Percentiles rank a stretch among this genome's conserved stretches.
Evolutionary conservation across 2,113 vertebrate genomes (phyloP).

Genomic region (Leiothrix lutea): DNA sequence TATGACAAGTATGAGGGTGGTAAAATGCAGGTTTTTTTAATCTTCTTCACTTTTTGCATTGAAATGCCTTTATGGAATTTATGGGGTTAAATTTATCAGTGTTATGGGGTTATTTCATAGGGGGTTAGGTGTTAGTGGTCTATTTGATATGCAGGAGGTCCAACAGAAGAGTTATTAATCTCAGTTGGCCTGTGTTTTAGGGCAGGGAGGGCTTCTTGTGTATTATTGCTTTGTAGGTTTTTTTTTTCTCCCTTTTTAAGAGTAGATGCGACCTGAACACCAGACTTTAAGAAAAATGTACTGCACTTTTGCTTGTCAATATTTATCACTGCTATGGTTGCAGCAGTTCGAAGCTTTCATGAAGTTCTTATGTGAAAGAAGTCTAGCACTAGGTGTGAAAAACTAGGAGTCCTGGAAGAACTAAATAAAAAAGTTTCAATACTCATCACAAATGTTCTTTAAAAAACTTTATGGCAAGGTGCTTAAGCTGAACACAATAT

Average conservation of each 20-base stretch:
- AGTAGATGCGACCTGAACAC: not conserved
- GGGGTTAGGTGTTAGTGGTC: not conserved
- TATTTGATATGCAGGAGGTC: not conserved
- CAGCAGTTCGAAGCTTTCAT: not conserved
- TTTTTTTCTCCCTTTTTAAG: not conserved
- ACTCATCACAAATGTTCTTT: not conserved
- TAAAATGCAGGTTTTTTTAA: not conserved
- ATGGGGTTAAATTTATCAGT: not conserved
- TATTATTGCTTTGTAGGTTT: accelerated
- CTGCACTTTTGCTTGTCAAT: not conserved
- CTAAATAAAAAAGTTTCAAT: not conserved
- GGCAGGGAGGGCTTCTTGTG: not conserved
- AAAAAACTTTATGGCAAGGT: not conserved
- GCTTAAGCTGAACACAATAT: not conserved
- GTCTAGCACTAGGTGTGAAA: not conserved
- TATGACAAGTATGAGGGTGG: not conserved
- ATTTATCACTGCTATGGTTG: not conserved
- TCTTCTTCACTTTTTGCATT: not conserved
- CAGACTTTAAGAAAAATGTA: not conserved
- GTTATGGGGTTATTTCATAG: not conserved
- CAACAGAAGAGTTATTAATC: not conserved
- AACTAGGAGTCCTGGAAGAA: not conserved
- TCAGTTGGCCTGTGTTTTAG: not conserved
- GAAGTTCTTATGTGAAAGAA: not conserved
- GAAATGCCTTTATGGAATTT: not conserved